Conservation (phyloP, 2,888 invertebrate genomes). For the Epistrophella euchroma region DNA sequence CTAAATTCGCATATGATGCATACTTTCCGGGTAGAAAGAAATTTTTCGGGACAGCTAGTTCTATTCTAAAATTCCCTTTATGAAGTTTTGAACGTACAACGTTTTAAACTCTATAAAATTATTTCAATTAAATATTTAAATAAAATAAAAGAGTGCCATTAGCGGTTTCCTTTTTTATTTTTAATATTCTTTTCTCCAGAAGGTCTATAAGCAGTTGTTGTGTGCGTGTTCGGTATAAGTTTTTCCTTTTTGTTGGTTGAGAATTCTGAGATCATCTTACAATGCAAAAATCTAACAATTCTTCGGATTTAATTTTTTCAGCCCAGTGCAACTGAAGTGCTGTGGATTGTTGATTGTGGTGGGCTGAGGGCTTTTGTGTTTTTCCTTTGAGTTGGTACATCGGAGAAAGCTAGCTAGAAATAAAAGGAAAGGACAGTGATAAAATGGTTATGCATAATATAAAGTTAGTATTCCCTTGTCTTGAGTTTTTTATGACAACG, state of each 20-base stretch:
- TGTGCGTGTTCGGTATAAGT: neutral
- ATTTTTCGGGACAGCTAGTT: too few species aligned
- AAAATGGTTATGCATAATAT: conserved; percentile 38
- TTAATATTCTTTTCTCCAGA: neutral
- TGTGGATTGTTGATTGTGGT: neutral
- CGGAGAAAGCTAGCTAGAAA: neutral
- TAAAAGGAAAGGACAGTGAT: neutral
- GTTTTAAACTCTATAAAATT: too few species aligned
- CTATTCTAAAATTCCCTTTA: neutral
- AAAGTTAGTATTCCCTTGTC: neutral
- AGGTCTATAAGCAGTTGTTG: neutral
- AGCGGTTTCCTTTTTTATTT: neutral
- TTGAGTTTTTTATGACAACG: neutral
- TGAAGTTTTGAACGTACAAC: too few species aligned
- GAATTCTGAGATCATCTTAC: conserved; percentile 19
- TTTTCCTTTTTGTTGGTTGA: conserved; percentile 1
- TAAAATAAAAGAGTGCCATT: neutral
- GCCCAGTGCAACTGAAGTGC: conserved; percentile 48
- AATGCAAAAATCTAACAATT: conserved; percentile 28
- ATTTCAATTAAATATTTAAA: neutral
- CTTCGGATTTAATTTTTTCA: conserved; percentile 14
- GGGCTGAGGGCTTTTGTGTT: neutral
- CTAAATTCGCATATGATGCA: too few species aligned
- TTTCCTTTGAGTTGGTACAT: neutral
- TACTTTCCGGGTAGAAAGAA: too few species aligned